phyloP scores from a whole-genome alignment of 2,797 vertebrate species.

The Serranus cabrilla region DNA sequence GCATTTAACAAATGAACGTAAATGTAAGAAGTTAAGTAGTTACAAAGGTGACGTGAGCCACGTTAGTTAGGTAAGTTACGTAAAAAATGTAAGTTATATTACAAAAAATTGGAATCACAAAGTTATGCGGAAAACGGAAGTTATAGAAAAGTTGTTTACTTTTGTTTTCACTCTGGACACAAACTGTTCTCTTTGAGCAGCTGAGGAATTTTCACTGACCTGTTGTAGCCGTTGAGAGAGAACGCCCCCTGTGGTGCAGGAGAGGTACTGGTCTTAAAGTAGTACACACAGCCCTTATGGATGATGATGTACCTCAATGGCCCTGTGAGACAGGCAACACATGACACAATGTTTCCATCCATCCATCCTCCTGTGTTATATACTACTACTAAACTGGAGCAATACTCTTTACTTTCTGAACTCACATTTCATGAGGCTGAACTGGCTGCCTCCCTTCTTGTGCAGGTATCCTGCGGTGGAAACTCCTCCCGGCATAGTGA shows the following conservation, averaged over 20 bases:
- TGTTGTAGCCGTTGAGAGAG: slow-evolving; percentile 97
- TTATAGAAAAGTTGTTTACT: too few relatives aligned
- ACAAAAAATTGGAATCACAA: too few relatives aligned
- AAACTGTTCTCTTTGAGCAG: too few relatives aligned
- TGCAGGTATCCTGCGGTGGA: slow-evolving; percentile 93
- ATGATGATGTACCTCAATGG: slow-evolving; percentile 95
- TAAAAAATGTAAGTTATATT: too few relatives aligned
- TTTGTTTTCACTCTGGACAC: too few relatives aligned
- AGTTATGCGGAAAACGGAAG: too few relatives aligned
- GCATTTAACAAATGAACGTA: too few relatives aligned
- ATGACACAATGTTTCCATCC: background rate
- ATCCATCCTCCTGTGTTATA: background rate
- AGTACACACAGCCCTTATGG: slow-evolving; percentile 96
- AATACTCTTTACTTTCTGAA: too few relatives aligned
- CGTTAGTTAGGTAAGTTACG: too few relatives aligned
- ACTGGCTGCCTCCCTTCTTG: slow-evolving; percentile 97
- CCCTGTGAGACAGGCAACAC: slow-evolving; percentile 83
- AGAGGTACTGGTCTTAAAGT: slow-evolving; percentile 97
- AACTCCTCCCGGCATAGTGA: slow-evolving; percentile 98
- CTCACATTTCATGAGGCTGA: slow-evolving; percentile 96
- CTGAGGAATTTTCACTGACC: slow-evolving; percentile 82
- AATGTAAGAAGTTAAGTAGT: too few relatives aligned
- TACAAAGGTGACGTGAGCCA: too few relatives aligned
- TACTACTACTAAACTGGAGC: too few relatives aligned
- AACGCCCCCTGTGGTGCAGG: slow-evolving; percentile 95